phyloP scores from a whole-genome alignment of 30 jellyfish, hydroid and myxozoan species.

The Aurelia sp. region DNA sequence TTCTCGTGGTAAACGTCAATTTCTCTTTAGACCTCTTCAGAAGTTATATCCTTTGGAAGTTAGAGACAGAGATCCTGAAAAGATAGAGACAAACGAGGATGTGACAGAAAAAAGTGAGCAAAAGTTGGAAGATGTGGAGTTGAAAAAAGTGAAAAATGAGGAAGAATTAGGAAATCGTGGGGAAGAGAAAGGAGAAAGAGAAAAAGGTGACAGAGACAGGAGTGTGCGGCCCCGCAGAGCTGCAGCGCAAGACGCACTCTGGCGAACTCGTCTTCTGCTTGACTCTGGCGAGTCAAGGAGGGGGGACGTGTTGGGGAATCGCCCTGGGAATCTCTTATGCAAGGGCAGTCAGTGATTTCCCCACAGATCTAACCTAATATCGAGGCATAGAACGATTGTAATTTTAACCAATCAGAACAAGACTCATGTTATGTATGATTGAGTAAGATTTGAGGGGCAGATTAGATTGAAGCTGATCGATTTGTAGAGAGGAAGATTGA shows the following conservation, averaged over 20 bases:
- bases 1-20: not conserved
- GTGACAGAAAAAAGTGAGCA: not conserved
- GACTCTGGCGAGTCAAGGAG: slow-evolving; percentile 62
- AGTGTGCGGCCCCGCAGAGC: not conserved
- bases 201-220: not conserved
- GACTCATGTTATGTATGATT: too few relatives aligned
- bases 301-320: slow-evolving; percentile 29
- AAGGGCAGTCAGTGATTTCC: too few relatives aligned
- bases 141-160: not conserved
- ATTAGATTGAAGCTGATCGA: too few relatives aligned
- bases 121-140: not conserved
- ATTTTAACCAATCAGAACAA: too few relatives aligned
- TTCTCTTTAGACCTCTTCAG: slow-evolving; percentile 29
- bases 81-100: not conserved
- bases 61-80: too few relatives aligned
- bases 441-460: too few relatives aligned
- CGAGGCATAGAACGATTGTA: too few relatives aligned
- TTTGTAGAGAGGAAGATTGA: too few relatives aligned
- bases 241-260: slow-evolving; percentile 28
- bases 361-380: too few relatives aligned
- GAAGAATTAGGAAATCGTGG: not conserved
- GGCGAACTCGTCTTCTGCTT: slow-evolving; percentile 37
- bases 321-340: too few relatives aligned
- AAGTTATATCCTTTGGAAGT: slow-evolving; percentile 40
- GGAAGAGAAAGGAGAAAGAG: not conserved